A percentile compares a stretch with the other conserved stretches of the same genome.
Evolutionary conservation across 2,888 invertebrate genomes (phyloP).

Genomic region (Callosobruchus maculatus): DNA sequence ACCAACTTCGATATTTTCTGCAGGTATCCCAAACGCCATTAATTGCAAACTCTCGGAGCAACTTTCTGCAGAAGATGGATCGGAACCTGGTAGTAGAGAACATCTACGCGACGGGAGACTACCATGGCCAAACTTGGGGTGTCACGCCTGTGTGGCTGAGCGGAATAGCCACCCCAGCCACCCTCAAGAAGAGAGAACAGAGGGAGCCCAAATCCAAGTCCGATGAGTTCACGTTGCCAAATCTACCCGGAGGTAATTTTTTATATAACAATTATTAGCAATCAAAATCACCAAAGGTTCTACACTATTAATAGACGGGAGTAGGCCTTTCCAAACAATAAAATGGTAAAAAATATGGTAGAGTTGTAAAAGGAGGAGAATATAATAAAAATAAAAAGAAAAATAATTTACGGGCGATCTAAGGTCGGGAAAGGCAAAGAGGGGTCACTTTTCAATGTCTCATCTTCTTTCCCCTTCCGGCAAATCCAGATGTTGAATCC

Average conservation of each 20-base stretch:
- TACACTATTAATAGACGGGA: too few relatives aligned
- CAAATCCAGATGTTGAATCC: too few relatives aligned
- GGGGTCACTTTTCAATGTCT: too few relatives aligned
- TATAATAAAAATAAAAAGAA: too few relatives aligned
- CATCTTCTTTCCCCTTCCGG: too few relatives aligned
- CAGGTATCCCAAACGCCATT: constrained; percentile 33
- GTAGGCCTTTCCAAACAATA: too few relatives aligned
- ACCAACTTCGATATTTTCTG: not conserved
- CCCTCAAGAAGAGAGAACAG: constrained; percentile 28
- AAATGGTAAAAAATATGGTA: too few relatives aligned
- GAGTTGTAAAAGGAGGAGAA: too few relatives aligned
- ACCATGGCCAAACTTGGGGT: constrained; percentile 14
- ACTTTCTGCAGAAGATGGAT: constrained; percentile 40
- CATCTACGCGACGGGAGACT: constrained; percentile 30
- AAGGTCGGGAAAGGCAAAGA: too few relatives aligned
- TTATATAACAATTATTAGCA: too few relatives aligned
- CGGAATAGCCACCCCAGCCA: constrained; percentile 19
- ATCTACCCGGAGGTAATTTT: constrained; percentile 59
- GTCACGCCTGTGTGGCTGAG: constrained; percentile 31
- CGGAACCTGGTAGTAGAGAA: constrained; percentile 32
- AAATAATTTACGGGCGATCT: too few relatives aligned
- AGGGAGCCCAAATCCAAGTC: constrained; percentile 21
- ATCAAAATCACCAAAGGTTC: too few relatives aligned
- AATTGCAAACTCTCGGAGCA: constrained; percentile 32
- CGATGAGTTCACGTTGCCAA: constrained; percentile 59